Base-by-base conservation (phyloP, 2,888 invertebrate species). In the Cotesia congregata region DNA sequence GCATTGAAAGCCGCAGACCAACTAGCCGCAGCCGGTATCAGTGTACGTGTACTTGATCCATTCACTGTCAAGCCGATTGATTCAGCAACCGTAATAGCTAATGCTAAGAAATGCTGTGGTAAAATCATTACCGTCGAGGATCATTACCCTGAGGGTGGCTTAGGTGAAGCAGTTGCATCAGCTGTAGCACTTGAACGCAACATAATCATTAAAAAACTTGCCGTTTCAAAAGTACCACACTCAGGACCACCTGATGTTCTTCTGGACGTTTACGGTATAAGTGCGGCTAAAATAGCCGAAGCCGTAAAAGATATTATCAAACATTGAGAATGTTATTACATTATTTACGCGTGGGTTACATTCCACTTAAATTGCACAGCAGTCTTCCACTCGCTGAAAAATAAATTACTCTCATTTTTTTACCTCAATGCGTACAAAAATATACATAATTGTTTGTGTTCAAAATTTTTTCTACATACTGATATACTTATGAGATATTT, bases 1-100 rank as follows among this genome's bases (percentile, higher is more conserved):
- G 96, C 97, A 0, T 83, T 98, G 67, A 92, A 93, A 77, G 99
- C 99, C 38, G 95, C 97, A 0, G 93, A 93, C 78, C 91, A 92
- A 77, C 92, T 99, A 76, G 92, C 91, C 6, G 93, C 93, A 85
- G 87, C 89, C n/a, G 95, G 95, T 12, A 91, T 98, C 73, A 91
- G 93, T 76, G 93, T 94, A 0, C 93, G 98, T 67, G 94, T 99
- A 30, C 89, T 99, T 88, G 99, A 99, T 91, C 96, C 96, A 5
- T 99, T 98, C 91, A 98, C 98, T 7, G 91, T 99, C 78, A 99
- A 99, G 90, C 99, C 99, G 0, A 91, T 99, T 82, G 99, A 99
- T 90, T 93, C 91, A 74, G 93, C 92, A 0, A 92, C 94, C 1
- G 93, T 99, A 62, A 89, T 94, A 62, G 90, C 91, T 72, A 93